These are phyloP conservation scores for Oryzias melastigma DNA, from an alignment of 2,113 vertebrate species.

Conservation along the genomic window DNA sequence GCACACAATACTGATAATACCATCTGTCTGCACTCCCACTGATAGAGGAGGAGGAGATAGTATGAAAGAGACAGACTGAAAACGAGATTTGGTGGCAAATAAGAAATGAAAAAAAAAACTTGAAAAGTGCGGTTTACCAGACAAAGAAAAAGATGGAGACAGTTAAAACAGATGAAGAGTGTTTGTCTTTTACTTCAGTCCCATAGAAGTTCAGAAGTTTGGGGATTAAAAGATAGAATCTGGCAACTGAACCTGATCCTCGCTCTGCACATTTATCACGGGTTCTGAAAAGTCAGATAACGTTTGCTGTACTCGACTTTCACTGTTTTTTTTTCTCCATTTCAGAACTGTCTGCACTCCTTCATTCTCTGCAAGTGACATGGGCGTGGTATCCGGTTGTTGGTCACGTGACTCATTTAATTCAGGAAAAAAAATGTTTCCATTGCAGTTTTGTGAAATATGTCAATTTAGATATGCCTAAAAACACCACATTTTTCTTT, in stretches of 20 bases:
- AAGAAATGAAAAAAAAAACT: conserved; percentile 2
- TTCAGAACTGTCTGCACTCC: background rate
- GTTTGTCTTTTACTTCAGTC: conserved; percentile 33
- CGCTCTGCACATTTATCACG: conserved; percentile 57
- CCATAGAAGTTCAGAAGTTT: conserved; percentile 10
- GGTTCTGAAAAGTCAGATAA: conserved; percentile 45
- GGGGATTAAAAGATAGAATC: conserved; percentile 64
- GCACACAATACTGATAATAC: conserved; percentile 54
- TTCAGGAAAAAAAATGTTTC: too few species aligned
- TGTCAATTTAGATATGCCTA: too few species aligned
- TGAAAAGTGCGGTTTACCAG: conserved; percentile 2
- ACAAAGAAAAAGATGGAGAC: conserved; percentile 10
- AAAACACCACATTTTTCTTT: too few species aligned
- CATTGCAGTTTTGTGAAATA: too few species aligned
- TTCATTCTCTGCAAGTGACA: background rate
- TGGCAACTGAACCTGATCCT: conserved; percentile 54
- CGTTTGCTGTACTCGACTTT: conserved; percentile 35
- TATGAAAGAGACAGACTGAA: conserved; percentile 20
- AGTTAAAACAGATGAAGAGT: background rate
- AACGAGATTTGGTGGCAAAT: conserved; percentile 8
- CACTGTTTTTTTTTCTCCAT: background rate
- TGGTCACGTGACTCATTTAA: too few species aligned
- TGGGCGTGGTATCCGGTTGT: too few species aligned
- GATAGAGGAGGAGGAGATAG: conserved; percentile 41
- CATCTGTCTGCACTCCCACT: conserved; percentile 56